Base-by-base conservation (phyloP, 2,888 invertebrate species). In the Volucella inanis region DNA sequence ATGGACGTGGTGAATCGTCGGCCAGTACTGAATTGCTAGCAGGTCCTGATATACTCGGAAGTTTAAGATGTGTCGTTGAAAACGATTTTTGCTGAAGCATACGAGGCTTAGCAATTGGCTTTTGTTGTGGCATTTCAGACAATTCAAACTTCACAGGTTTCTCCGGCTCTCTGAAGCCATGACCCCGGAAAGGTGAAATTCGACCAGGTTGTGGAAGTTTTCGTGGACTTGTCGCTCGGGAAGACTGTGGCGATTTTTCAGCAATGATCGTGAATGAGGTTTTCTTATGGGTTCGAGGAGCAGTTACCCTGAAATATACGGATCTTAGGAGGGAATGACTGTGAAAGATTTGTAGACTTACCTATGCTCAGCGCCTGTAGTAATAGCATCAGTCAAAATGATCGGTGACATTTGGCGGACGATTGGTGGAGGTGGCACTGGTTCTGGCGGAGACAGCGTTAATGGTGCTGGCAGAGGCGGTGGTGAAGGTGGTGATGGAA, bases 251-350 rank as follows among this genome's bases (percentile, higher is more conserved):
- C 3, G 93, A 92, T 64, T 92, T 90, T 87, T 95, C 94, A 12
- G 94, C 93, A 77, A 96, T 93, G 87, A 96, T 95, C 83, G 95
- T 95, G 90, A 96, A 96, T 3, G 95, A 94, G 8, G 94, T 93
- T 90, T 95, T 94, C 75, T 94, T 93, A 89, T 95, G 95, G 77
- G 94, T 92, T 80, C 95, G 93, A 2, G 91, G 88, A 57, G 91
- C 90, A 8, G 90, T 90, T 39, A 91, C 90, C 78, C 92, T 92
- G 59, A 52, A 15, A 76, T 64, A 54, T 54, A 8, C 8, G 0
- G 0, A 45, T 31, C 4, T 15, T 12, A 12, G 49, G 15, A 50
- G 43, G 43, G 15, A 22, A 43, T 0, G 10, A 0, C 11, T 38
- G 2, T 9, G 15, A 9, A 8, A 10, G 0, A 9, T 18, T 4